Conservation (phyloP, 1,140 invertebrate genomes). For the Neoseiulus cucumeris region DNA sequence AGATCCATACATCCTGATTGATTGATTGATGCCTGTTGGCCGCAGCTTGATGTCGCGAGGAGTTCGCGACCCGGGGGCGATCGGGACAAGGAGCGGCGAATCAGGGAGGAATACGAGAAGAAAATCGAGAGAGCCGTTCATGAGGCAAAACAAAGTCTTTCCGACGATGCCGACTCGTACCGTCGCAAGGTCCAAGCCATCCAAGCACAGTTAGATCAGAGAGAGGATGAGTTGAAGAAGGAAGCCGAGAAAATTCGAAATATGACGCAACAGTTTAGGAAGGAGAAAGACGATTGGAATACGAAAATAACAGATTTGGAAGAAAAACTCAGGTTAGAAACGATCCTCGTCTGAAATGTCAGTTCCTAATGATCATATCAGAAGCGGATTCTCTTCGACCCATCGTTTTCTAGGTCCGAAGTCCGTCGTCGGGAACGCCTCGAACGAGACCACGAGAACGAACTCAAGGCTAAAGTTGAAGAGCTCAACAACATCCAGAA, state of each 20-base stretch:
- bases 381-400: too few species aligned
- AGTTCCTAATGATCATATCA: too few species aligned
- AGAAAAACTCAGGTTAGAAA: not conserved
- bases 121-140: not conserved
- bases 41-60: not conserved
- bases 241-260: conserved; percentile 32
- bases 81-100: conserved; percentile 1
- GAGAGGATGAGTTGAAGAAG: conserved; percentile 14
- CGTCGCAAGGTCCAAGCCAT: not conserved
- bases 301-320: conserved; percentile 6
- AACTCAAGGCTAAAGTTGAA: conserved; percentile 40
- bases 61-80: not conserved
- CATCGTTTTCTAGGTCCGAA: conserved; percentile 39
- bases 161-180: not conserved
- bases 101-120: not conserved
- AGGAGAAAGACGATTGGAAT: conserved; percentile 33
- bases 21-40: too few species aligned
- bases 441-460: conserved; percentile 38
- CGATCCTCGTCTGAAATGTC: too few species aligned
- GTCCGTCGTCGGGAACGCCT: conserved; percentile 39
- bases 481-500: conserved; percentile 41
- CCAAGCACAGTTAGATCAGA: not conserved
- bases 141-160: not conserved
- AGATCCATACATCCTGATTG: too few species aligned
- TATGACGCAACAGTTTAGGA: conserved; percentile 33